Evolutionary conservation across 2,888 invertebrate species (phyloP), one percentile per base, ranked within the genome.

Genomic region (Agonopterix heracliana): DNA sequence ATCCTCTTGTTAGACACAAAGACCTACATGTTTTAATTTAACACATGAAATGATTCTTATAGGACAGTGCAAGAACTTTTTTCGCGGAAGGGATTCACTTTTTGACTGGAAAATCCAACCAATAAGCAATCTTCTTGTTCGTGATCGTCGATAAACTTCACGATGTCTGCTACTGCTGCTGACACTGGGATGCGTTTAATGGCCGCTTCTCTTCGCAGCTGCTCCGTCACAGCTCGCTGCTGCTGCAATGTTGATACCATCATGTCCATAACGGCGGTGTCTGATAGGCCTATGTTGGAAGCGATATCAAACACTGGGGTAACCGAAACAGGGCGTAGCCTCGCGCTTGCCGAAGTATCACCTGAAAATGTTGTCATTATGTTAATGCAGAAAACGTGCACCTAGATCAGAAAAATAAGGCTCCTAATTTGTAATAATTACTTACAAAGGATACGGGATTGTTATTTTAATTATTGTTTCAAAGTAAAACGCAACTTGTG

Each of bases 21-120:
- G 26, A 26, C 7, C 26, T 26, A 26, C 26, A 26, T 26, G 5
- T 26, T 26, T 26, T 26, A 5, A 26, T 5, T 26, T 5, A 41
- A 41, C 38, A 38, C 9, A 38, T 38, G 41, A 41, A 12, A 41
- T 13, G 10, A 41, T 13, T 54, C 66, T 93, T 95, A 97, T 61
- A 97, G 90, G 65, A 97, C 89, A 65, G 91, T 91, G 88, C 97
- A 97, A 53, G 95, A 94, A 75, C 94, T 96, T 88, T 97, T 97
- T 84, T 97, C 97, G 59, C 97, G 93, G 90, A 97, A 98, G 34
- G 98, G 98, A 86, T 98, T 98, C 11, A 96, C 95, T 78, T 97
- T 96, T 78, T 97, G 97, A 62, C 95, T 96, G 56, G 96, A 94
- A 81, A 98, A 98, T 36, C 98, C 98, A 58, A 96, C 95, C 57